Evolutionary conservation across 2,797 vertebrate genomes (phyloP).

Genomic region (Sardinella longiceps): DNA sequence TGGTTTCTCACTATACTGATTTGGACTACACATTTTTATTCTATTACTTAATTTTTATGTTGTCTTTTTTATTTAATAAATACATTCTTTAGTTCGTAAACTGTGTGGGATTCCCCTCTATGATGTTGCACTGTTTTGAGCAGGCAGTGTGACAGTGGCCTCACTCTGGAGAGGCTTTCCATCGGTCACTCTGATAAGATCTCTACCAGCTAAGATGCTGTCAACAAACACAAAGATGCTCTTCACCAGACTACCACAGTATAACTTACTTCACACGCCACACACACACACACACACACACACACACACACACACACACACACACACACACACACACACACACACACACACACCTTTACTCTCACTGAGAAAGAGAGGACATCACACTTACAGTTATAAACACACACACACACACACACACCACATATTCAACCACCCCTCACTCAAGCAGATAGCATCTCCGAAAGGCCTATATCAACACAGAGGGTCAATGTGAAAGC

Average conservation of each 20-base stretch:
- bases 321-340: too few relatives aligned
- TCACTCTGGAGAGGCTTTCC: background rate
- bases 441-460: constrained; percentile 52
- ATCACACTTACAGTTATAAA: background rate
- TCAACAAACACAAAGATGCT: background rate
- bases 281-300: background rate
- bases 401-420: background rate
- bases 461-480: constrained; percentile 48
- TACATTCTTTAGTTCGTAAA: too few relatives aligned
- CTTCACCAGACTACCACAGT: background rate
- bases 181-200: constrained; percentile 20
- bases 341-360: background rate
- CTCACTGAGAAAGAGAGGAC: background rate
- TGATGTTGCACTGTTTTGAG: too few relatives aligned
- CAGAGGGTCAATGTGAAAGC: constrained; percentile 8
- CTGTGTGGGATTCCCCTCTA: too few relatives aligned
- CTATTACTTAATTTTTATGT: too few relatives aligned
- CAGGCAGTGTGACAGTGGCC: background rate
- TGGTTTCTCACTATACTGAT: too few relatives aligned
- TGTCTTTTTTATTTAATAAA: too few relatives aligned
- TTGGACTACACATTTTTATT: too few relatives aligned
- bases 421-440: constrained; percentile 11
- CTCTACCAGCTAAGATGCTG: background rate
- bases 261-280: background rate
- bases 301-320: background rate